A percentile compares a stretch with the other conserved stretches of the same genome.
Evolutionary conservation across 1,140 invertebrate genomes (phyloP).

Genomic region (Vollenhovia emeryi): DNA sequence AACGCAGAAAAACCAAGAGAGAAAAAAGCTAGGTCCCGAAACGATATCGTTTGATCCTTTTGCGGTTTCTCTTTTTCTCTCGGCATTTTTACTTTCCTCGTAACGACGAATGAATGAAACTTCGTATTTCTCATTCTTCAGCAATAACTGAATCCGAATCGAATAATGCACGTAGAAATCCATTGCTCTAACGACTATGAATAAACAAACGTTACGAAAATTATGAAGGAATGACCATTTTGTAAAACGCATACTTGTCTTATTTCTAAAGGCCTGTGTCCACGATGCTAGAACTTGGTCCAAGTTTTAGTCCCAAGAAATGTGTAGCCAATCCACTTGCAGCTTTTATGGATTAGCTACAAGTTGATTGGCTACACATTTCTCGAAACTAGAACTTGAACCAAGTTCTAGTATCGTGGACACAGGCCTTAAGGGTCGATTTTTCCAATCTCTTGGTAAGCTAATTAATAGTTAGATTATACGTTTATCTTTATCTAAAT

Average conservation of each 20-base stretch:
- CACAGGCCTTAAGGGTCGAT: no score
- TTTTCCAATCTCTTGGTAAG: no score
- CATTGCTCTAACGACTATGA: background rate
- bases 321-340: no score
- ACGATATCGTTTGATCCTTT: conserved; percentile 61
- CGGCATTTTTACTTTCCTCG: background rate
- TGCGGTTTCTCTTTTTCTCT: background rate
- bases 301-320: no score
- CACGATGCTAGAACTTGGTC: no score
- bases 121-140: conserved; percentile 38
- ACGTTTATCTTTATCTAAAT: no score
- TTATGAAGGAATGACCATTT: background rate
- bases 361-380: no score
- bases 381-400: no score
- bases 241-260: background rate
- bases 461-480: no score
- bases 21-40: conserved; percentile 8
- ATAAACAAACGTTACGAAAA: conserved; percentile 5
- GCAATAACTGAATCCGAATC: background rate
- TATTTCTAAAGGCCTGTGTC: no score
- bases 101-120: conserved; percentile 65
- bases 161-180: background rate
- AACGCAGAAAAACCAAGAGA: background rate
- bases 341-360: no score
- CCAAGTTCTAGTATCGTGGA: no score